phyloP scores from a whole-genome alignment of 2,113 vertebrate species.

The Pleuronectes platessa region DNA sequence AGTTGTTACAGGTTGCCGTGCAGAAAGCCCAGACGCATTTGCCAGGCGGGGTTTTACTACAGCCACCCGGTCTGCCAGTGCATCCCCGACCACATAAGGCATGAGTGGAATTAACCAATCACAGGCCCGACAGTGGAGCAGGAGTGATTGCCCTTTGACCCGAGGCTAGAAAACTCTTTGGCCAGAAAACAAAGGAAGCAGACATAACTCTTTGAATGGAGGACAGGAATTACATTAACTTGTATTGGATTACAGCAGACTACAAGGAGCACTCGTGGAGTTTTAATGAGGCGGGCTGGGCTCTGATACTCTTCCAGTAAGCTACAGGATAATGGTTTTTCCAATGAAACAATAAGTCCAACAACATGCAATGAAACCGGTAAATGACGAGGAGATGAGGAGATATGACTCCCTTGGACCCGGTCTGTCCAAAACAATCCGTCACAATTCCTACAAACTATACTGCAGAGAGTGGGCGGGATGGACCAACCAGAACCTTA shows the following conservation, averaged over 20 bases:
- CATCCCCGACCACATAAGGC: conserved; percentile 78
- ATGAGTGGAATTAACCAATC: conserved; percentile 66
- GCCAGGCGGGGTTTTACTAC: conserved; percentile 72
- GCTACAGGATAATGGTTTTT: conserved; percentile 4
- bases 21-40: conserved; percentile 67
- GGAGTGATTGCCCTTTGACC: not conserved
- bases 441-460: not conserved
- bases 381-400: conserved; percentile 6
- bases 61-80: conserved; percentile 79
- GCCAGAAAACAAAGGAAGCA: conserved; percentile 12
- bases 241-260: conserved; percentile 34
- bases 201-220: not conserved
- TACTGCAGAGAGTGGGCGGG: not conserved
- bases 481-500: conserved; percentile 25
- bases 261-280: not conserved
- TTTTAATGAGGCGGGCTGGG: not conserved
- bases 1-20: conserved; percentile 81
- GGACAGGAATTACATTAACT: conserved; percentile 20
- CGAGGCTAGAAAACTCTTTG: not conserved
- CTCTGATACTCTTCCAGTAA: conserved; percentile 4
- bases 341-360: not conserved
- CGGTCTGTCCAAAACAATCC: too few species aligned
- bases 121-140: not conserved
- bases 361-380: not conserved
- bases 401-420: conserved; percentile 7